Evolutionary conservation across 1,140 invertebrate species (phyloP).

Genomic region (Neodiprion fabricii): DNA sequence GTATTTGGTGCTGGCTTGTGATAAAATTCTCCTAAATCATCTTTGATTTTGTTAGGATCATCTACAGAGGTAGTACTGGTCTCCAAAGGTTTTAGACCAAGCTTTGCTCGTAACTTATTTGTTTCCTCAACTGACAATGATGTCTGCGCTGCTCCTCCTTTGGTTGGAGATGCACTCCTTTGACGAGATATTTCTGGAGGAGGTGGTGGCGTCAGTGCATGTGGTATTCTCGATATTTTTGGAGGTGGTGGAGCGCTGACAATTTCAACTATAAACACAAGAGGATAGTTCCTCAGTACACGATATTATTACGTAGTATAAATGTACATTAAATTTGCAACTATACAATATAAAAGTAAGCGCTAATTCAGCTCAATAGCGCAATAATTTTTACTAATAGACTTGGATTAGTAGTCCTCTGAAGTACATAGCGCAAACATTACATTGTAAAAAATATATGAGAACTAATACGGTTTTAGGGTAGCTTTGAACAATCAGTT

Average conservation of each 20-base stretch:
- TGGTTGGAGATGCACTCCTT: slow-evolving; percentile 50
- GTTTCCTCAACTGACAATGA: slow-evolving; percentile 89
- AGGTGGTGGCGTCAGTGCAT: slow-evolving; percentile 55
- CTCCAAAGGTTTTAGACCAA: slow-evolving; percentile 93
- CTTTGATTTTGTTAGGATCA: slow-evolving; percentile 69
- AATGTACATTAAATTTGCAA: neutral
- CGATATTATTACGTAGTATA: neutral
- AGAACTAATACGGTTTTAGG: too few species aligned
- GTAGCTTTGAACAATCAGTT: too few species aligned
- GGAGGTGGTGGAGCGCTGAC: slow-evolving; percentile 53
- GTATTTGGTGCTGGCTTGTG: slow-evolving; percentile 91
- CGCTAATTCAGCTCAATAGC: too few species aligned
- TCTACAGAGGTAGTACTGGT: slow-evolving; percentile 61
- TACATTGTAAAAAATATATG: too few species aligned
- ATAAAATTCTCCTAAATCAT: slow-evolving; percentile 89
- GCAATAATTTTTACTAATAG: too few species aligned
- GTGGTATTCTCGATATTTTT: slow-evolving; percentile 52
- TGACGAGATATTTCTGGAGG: slow-evolving; percentile 51
- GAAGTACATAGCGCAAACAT: too few species aligned
- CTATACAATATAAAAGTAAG: too few species aligned
- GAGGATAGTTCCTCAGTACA: neutral
- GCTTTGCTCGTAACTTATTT: slow-evolving; percentile 88
- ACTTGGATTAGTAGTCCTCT: too few species aligned
- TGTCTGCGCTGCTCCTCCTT: slow-evolving; percentile 60
- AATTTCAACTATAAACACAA: slow-evolving; percentile 51